Evolutionary conservation across 30 jellyfish, hydroid and myxozoan genomes (phyloP).

Genomic region (Hydractinia echinata): DNA sequence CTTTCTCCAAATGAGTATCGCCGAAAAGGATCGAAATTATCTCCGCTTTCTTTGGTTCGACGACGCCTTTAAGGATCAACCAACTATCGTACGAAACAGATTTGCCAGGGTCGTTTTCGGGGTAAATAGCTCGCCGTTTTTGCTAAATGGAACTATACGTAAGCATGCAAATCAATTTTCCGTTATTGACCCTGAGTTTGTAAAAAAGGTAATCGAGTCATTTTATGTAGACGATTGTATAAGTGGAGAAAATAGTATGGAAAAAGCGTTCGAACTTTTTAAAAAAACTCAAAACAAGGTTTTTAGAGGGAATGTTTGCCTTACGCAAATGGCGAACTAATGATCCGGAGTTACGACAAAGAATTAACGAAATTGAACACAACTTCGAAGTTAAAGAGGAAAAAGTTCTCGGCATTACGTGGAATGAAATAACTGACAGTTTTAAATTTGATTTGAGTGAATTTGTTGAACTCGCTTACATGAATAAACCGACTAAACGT

Average conservation of each 20-base stretch:
- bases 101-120: no score
- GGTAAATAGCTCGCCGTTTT: conserved; percentile 17
- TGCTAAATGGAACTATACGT: neutral
- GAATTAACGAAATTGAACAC: neutral
- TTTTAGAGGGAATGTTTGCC: neutral
- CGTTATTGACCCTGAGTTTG: neutral
- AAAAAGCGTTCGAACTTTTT: neutral
- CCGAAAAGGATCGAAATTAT: conserved; percentile 22
- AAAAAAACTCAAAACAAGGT: conserved; percentile 7
- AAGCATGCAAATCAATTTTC: neutral
- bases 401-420: neutral
- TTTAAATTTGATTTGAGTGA: conserved; percentile 18
- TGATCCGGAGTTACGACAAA: neutral
- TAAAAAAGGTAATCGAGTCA: neutral
- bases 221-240: conserved; percentile 23
- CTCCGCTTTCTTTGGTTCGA: conserved; percentile 20
- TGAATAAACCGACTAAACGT: conserved; percentile 17
- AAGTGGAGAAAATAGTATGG: conserved; percentile 3
- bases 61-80: conserved; percentile 12
- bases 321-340: conserved; percentile 16
- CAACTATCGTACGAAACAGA: no score
- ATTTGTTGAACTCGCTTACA: neutral
- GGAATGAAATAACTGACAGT: conserved; percentile 2
- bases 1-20: conserved; percentile 12
- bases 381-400: neutral